Conservation (phyloP, 2,888 invertebrate genomes). For the Plagodis pulveraria region DNA sequence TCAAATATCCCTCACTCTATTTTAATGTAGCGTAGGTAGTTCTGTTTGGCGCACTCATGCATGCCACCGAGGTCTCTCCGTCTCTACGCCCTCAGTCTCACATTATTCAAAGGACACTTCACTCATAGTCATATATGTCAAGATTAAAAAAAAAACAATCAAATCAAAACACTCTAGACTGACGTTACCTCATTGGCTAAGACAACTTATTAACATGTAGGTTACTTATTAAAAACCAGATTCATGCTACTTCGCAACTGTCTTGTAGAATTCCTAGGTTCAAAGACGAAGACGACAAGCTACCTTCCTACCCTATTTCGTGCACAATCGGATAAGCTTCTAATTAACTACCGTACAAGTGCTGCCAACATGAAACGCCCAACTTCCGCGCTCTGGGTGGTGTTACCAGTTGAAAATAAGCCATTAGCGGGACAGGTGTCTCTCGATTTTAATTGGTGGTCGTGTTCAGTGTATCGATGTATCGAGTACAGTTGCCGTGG, state of each 20-base stretch:
- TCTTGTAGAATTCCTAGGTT: not conserved
- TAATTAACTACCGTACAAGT: slow-evolving; percentile 37
- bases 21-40: no score
- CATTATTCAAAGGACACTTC: no score
- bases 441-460: slow-evolving; percentile 44
- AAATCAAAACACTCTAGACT: no score
- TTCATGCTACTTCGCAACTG: not conserved
- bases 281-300: not conserved
- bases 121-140: no score
- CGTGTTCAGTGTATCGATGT: slow-evolving; percentile 37
- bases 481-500: slow-evolving; percentile 22
- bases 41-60: no score
- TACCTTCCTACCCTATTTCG: slow-evolving; percentile 14
- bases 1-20: no score
- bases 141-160: no score
- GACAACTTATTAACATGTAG: no score
- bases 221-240: not conserved
- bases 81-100: no score
- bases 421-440: slow-evolving; percentile 43
- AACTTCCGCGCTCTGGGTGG: slow-evolving; percentile 41
- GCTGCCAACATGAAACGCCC: slow-evolving; percentile 36
- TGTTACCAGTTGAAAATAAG: slow-evolving; percentile 38
- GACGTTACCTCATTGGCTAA: no score
- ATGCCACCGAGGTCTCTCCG: no score
- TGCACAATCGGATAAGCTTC: slow-evolving; percentile 38